Base-by-base conservation (phyloP, 1,140 invertebrate genomes). In the Pinna nobilis region DNA sequence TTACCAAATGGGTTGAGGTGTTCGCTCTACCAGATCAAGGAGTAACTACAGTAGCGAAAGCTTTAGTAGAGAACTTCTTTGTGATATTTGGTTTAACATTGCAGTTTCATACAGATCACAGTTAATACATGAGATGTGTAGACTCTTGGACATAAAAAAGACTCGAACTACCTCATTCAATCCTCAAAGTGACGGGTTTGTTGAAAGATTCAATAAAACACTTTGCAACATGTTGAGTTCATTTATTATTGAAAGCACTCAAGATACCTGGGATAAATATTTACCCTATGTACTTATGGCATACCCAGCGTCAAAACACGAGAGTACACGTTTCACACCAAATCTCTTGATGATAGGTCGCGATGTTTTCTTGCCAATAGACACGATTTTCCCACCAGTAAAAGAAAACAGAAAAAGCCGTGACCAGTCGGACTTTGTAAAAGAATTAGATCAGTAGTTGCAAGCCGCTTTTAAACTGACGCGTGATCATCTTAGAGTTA, bases 21-120 rank as follows among this genome's bases (percentile, higher is more conserved):
- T 72, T 72, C 18, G 9, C n/a, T 7, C 53, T 25, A 57, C 25
- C 41, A 49, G 53, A 83, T 41, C 50, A 82, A 59, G 76, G 76
- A 55, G 70, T 73, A 35, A n/a, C 7, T n/a, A 57, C 13, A 33
- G 53, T 32, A 1, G 53, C 25, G 3, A 9, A 33, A 28, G 33
- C 28, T 13, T 6, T 57, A 28, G 53, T 28, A 32, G 25, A 30
- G 2, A 3, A 57, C n/a, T 23, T 57, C 9, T 9, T 32, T 28
- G 11, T 30, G 11, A 57, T 23, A n/a, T 57, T 57, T 7, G 53
- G 53, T n/a, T 9, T 32, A 1, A 23, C 2, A 30, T 30, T 30
- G 25, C 28, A 57, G 53, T 23, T 3, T 7, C 66, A 67, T 33
- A n/a, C 20, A 7, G n/a, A 51, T 23, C n/a, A n/a, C n/a, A n/a